These are phyloP conservation scores for Eupithecia subumbrata DNA, from an alignment of 2,888 invertebrate species.

Conservation along the genomic window DNA sequence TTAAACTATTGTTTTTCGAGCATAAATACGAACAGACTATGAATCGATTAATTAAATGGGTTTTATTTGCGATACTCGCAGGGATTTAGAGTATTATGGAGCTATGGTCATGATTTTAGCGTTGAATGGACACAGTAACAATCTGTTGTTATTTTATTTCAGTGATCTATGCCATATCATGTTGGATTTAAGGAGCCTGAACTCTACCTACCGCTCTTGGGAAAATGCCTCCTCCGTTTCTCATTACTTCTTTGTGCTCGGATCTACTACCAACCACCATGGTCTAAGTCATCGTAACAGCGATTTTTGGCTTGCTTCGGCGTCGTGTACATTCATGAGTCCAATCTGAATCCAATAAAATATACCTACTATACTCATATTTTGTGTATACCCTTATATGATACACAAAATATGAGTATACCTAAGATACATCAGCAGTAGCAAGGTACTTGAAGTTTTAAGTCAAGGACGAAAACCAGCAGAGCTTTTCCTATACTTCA, in stretches of 20 bases:
- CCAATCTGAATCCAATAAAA: not conserved
- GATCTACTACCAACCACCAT: not conserved
- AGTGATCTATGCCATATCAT: not conserved
- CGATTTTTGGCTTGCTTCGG: not conserved
- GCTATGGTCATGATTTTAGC: slow-evolving; percentile 13
- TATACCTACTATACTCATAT: no score
- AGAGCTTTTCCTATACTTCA: not conserved
- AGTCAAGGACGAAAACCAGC: not conserved
- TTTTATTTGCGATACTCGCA: slow-evolving; percentile 14
- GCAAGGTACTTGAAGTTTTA: not conserved
- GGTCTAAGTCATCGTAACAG: not conserved
- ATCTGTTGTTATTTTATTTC: not conserved
- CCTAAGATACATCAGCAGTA: not conserved
- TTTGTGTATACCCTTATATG: no score
- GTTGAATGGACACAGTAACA: not conserved
- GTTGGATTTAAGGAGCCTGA: not conserved
- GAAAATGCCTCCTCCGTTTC: not conserved
- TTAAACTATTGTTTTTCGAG: slow-evolving; percentile 39
- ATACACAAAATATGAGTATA: no score
- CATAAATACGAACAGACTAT: slow-evolving; percentile 32
- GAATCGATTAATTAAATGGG: slow-evolving; percentile 26
- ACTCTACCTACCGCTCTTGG: not conserved
- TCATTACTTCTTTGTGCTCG: not conserved
- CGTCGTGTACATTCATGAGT: not conserved
- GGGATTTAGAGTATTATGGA: slow-evolving; percentile 11